Conservation (phyloP, 2,797 vertebrate species). For the Kryptolebias ocellatus region DNA sequence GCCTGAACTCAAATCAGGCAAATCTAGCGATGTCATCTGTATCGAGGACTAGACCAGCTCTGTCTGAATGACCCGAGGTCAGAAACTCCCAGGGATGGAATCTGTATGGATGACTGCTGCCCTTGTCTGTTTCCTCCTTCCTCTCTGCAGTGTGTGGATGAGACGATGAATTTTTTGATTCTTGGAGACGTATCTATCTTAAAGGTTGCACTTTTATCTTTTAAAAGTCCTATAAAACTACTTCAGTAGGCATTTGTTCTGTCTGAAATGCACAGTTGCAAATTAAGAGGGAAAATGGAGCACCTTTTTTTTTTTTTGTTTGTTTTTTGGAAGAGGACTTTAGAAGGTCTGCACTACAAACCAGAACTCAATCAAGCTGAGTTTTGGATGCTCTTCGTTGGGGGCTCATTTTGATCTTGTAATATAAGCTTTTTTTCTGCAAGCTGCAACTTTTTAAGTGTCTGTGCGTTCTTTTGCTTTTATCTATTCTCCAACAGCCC, state of each 20-base stretch:
- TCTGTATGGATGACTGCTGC: slow-evolving; percentile 70
- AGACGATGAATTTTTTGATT: slow-evolving; percentile 57
- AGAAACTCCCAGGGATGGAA: slow-evolving; percentile 73
- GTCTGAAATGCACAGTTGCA: slow-evolving; percentile 52
- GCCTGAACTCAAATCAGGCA: slow-evolving; percentile 82
- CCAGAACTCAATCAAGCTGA: slow-evolving; percentile 40
- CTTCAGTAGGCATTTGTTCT: slow-evolving; percentile 66
- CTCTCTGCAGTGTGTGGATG: slow-evolving; percentile 43
- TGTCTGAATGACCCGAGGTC: slow-evolving; percentile 72
- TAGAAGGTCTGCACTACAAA: slow-evolving; percentile 37
- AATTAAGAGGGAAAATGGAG: slow-evolving; percentile 32
- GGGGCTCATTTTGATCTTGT: slow-evolving; percentile 44
- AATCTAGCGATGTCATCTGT: slow-evolving; percentile 80
- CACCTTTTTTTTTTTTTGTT: slow-evolving; percentile 19
- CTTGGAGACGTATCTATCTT: slow-evolving; percentile 71
- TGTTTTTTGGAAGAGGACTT: slow-evolving; percentile 35
- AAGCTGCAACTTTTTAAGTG: slow-evolving; percentile 45
- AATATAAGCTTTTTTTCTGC: slow-evolving; percentile 48
- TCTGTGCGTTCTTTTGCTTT: slow-evolving; percentile 51
- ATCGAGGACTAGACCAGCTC: slow-evolving; percentile 80
- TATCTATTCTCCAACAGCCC: slow-evolving; percentile 51
- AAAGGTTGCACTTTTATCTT: slow-evolving; percentile 83
- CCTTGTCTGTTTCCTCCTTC: slow-evolving; percentile 48
- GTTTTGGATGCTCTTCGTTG: slow-evolving; percentile 30
- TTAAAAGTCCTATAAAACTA: slow-evolving; percentile 65